phyloP scores from a whole-genome alignment of 1,140 invertebrate genomes.

The Heliconius himera region DNA sequence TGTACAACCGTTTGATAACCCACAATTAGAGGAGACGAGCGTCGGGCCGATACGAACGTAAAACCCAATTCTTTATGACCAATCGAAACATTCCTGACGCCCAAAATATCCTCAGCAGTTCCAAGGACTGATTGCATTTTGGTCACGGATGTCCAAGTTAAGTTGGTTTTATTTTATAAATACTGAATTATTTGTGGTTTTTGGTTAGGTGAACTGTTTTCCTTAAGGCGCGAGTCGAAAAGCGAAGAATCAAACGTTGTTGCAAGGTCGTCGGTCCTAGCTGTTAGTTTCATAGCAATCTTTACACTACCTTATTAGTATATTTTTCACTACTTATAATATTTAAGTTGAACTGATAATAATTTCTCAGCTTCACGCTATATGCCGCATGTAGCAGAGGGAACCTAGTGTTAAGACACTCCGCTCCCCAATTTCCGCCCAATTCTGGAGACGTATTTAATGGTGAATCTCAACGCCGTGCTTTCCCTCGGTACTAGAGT shows the following conservation, averaged over 20 bases:
- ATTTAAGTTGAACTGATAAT: too few relatives aligned
- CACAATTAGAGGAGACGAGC: constrained; percentile 41
- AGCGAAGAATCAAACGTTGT: not conserved
- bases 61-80: constrained; percentile 38
- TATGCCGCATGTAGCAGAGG: too few relatives aligned
- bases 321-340: too few relatives aligned
- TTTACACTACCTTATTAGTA: too few relatives aligned
- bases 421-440: too few relatives aligned
- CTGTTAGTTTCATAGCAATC: too few relatives aligned
- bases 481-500: too few relatives aligned
- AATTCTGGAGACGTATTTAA: too few relatives aligned
- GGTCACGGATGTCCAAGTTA: not conserved
- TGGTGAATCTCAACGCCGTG: too few relatives aligned
- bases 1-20: constrained; percentile 36
- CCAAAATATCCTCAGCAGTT: constrained; percentile 25
- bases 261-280: not conserved
- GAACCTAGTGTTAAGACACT: too few relatives aligned
- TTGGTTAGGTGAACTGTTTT: not conserved
- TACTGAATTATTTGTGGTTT: not conserved
- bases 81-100: constrained; percentile 26
- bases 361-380: too few relatives aligned
- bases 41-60: constrained; percentile 33
- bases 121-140: constrained; percentile 23
- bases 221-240: not conserved
- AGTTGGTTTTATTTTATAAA: not conserved